Base-by-base conservation (phyloP, 2,113 vertebrate species). In the Trinectes maculatus region DNA sequence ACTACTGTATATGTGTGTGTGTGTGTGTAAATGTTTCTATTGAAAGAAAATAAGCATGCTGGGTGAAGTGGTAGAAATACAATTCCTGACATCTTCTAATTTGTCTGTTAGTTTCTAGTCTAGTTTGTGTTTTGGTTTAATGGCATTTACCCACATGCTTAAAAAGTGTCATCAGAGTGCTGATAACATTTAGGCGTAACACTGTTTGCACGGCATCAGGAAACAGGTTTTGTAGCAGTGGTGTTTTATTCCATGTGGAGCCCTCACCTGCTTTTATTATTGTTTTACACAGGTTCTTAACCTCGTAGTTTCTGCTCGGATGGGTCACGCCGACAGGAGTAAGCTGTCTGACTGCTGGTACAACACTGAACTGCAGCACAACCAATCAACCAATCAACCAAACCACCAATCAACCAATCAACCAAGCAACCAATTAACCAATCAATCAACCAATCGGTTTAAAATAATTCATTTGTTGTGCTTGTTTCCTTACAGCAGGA, bases 241-340 rank as follows among this genome's bases (percentile, higher is more conserved):
- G 21, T 22, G 36, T 43, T n/a, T n/a, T 63, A 37, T 18, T 44
- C 18, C 10, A 44, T 24, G 29, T 18, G 3, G 15, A 43, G 19
- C 46, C 18, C 42, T 47, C 56, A 46, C 9, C 9, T 65, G 5
- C 40, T 34, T 31, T 18, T 21, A 44, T 10, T 42, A 8, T 44
- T 57, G 44, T 36, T 52, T 53, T 39, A 68, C 29, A 51, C 18
- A 28, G 18, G 22, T 24, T 10, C 24, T 56, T 5, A 67, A n/a
- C n/a, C n/a, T n/a, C n/a, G n/a, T n/a, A n/a, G n/a, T n/a, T n/a
- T n/a, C n/a, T n/a, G n/a, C n/a, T n/a, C n/a, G n/a, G n/a, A n/a
- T n/a, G n/a, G n/a, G n/a, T n/a, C n/a, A n/a, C n/a, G n/a, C n/a
- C n/a, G n/a, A n/a, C n/a, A n/a, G n/a, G n/a, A n/a, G n/a, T n/a